Percentiles rank a stretch among this genome's conserved stretches.
Evolutionary conservation across 1,140 invertebrate species (phyloP).

Genomic region (Eurytemora carolleeae): DNA sequence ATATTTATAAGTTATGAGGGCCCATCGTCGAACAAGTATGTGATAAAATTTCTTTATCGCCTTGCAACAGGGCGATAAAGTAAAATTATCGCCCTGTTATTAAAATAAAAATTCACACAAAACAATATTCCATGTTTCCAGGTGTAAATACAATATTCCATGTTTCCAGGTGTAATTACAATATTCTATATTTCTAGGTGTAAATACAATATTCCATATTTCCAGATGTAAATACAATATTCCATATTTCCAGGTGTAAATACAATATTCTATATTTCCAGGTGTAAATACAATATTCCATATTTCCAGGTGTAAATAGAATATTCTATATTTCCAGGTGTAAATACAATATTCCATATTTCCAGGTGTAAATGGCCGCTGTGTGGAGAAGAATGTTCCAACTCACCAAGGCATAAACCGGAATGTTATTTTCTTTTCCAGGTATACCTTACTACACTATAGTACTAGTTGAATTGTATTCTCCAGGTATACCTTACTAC

Average conservation of each 20-base stretch:
- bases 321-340: too few species aligned
- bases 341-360: background rate
- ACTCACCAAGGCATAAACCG: background rate
- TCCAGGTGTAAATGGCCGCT: background rate
- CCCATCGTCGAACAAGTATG: too few species aligned
- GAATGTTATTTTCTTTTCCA: background rate
- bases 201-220: too few species aligned
- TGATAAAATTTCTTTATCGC: too few species aligned
- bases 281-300: background rate
- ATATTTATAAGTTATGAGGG: too few species aligned
- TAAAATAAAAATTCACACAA: too few species aligned
- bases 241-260: background rate
- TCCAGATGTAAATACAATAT: background rate
- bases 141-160: too few species aligned
- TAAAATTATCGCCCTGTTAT: too few species aligned
- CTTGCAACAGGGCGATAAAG: too few species aligned
- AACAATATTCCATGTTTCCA: too few species aligned
- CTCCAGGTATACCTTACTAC: background rate
- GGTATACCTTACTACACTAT: background rate
- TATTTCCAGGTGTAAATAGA: background rate
- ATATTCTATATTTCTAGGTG: too few species aligned
- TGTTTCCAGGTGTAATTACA: too few species aligned
- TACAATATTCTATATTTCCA: background rate
- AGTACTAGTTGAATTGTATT: background rate
- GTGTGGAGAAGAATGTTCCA: background rate